Conservation (phyloP, 1,140 invertebrate genomes). For the Bombus turneri region DNA sequence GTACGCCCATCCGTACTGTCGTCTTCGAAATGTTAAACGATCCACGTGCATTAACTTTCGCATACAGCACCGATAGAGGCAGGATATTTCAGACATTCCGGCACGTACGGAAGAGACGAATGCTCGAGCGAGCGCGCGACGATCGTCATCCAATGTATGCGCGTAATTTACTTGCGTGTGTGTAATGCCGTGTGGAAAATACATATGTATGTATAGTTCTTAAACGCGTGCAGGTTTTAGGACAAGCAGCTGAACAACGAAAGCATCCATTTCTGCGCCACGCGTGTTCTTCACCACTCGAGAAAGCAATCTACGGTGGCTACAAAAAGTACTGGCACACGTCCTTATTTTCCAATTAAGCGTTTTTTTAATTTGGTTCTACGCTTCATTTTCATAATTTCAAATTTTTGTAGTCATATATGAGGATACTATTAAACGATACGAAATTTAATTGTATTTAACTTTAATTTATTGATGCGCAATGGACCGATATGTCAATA, state of each 20-base stretch:
- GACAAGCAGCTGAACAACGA: neutral
- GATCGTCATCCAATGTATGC: conserved; percentile 17
- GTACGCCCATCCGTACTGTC: neutral
- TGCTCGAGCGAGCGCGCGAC: conserved; percentile 45
- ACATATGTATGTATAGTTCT: neutral
- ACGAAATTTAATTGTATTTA: too few species aligned
- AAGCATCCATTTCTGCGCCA: neutral
- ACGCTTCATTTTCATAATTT: too few species aligned
- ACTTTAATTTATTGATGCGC: too few species aligned
- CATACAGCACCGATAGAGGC: neutral
- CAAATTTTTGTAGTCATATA: too few species aligned
- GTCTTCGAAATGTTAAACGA: neutral
- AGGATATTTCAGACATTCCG: conserved; percentile 37
- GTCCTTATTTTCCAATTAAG: too few species aligned
- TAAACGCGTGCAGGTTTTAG: neutral
- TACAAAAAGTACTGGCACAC: too few species aligned
- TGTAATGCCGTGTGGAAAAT: neutral
- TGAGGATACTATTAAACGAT: too few species aligned
- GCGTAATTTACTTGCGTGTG: conserved; percentile 11
- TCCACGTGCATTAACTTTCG: conserved; percentile 12
- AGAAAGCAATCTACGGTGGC: neutral
- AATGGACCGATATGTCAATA: too few species aligned
- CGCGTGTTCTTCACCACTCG: neutral
- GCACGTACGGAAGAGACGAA: conserved; percentile 25
- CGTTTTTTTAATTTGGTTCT: too few species aligned